Evolutionary conservation across 2,888 invertebrate species (phyloP).

Genomic region (Chymomyza fuscimana): DNA sequence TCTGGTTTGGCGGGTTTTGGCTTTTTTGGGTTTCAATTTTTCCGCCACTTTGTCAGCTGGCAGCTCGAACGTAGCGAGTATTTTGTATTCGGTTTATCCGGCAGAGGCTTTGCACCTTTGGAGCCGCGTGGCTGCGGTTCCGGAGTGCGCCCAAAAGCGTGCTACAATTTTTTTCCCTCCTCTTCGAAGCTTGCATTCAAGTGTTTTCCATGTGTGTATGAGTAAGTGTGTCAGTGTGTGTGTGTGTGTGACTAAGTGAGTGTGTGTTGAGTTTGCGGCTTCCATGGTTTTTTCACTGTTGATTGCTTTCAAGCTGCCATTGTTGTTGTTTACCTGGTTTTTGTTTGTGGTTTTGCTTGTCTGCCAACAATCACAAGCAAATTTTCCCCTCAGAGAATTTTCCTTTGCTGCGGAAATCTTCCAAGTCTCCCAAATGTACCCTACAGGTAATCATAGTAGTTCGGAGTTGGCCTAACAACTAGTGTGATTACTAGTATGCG

Average conservation of each 20-base stretch:
- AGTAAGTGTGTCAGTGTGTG: not conserved
- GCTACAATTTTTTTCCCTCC: slow-evolving; percentile 34
- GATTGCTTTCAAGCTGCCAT: slow-evolving; percentile 29
- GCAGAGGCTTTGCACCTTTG: slow-evolving; percentile 60
- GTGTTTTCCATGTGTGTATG: not conserved
- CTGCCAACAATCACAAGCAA: slow-evolving; percentile 54
- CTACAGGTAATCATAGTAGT: no score
- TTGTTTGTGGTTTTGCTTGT: slow-evolving; percentile 49
- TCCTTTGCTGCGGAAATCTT: slow-evolving; percentile 4
- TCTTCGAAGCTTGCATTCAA: not conserved
- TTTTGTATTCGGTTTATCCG: slow-evolving; percentile 55
- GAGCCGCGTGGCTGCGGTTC: slow-evolving; percentile 3
- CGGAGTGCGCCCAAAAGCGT: slow-evolving; percentile 33
- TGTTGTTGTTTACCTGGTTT: slow-evolving; percentile 22
- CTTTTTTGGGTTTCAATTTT: slow-evolving; percentile 5
- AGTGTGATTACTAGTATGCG: no score
- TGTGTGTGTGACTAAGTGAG: slow-evolving; percentile 1
- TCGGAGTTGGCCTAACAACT: no score
- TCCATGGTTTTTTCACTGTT: slow-evolving; percentile 53
- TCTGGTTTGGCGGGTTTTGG: slow-evolving; percentile 2
- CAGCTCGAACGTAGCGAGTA: slow-evolving; percentile 40
- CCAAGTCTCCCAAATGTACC: not conserved
- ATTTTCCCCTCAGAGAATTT: slow-evolving; percentile 28
- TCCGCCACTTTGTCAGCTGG: slow-evolving; percentile 1
- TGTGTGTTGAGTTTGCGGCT: slow-evolving; percentile 37